These are phyloP conservation scores for Thermophis baileyi DNA, from an alignment of 2,113 vertebrate species.

Conservation along the genomic window DNA sequence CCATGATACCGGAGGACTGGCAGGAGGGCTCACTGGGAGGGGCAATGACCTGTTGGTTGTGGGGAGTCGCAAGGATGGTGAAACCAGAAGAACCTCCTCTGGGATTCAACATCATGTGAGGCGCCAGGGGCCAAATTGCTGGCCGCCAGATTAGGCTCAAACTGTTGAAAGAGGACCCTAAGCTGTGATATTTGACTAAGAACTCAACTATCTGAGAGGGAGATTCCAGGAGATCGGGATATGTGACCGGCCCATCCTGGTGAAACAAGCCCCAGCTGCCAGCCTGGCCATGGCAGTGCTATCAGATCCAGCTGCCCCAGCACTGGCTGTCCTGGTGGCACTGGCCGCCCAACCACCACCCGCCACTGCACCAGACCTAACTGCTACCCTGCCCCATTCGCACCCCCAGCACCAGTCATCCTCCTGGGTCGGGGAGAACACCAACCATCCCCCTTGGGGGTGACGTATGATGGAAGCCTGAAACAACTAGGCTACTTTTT, in stretches of 20 bases:
- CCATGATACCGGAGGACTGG: neutral
- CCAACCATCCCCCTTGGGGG: neutral
- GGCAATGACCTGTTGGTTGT: neutral
- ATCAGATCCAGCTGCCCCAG: no score
- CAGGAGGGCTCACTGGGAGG: neutral
- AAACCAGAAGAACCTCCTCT: neutral
- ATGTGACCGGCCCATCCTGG: neutral
- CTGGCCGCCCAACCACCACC: no score
- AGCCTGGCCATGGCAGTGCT: no score
- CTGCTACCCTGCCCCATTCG: neutral
- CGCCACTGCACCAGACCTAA: neutral
- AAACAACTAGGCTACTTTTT: neutral
- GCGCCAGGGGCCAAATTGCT: no score
- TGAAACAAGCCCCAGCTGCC: neutral
- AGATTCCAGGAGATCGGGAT: neutral
- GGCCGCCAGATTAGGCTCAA: neutral
- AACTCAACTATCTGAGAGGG: neutral
- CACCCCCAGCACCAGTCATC: neutral
- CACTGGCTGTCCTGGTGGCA: no score
- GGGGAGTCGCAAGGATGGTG: neutral
- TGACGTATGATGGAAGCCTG: neutral
- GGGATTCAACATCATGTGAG: neutral
- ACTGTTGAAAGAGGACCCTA: neutral
- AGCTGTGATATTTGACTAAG: neutral
- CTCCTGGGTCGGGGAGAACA: neutral